Base-by-base conservation (phyloP, 2,113 vertebrate species). In the Synchiropus splendidus region DNA sequence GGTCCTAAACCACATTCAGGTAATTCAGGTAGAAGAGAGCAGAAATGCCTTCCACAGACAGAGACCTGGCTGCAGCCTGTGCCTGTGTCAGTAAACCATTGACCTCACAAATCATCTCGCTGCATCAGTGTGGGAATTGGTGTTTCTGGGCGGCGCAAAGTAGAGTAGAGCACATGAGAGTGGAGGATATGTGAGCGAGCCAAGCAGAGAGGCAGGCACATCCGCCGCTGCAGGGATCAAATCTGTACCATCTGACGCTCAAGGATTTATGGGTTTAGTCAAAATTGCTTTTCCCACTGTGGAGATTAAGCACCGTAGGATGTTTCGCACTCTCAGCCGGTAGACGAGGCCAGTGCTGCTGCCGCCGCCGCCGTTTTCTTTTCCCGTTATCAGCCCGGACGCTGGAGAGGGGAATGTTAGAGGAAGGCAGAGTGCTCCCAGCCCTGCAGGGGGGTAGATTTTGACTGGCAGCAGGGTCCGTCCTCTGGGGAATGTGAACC, bases 261-360 rank as follows among this genome's bases (percentile, higher is more conserved):
- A 80, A 76, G 84, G 85, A 87, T 86, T 87, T 86, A 83, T 68
- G 77, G 83, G 81, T 85, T 86, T 86, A 85, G 82, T 78, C 79
- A 77, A 85, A 86, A 87, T 87, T 86, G 84, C 82, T 85, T 86
- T 84, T 82, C 80, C 84, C 74, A 78, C 79, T 71, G 77, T 77
- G 75, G 72, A 83, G 84, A 87, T 87, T 87, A 87, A 85, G 75
- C 69, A 77, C 68, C 70, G 71, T 77, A 76, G 75, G 71, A 80
- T 80, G 80, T 82, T 83, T 78, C 72, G 64, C 36, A n/a, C n/a
- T 54, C 73, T 60, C 70, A 49, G 77, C 61, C 73, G 51, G 40
- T 53, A 70, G 67, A 72, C 63, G 74, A 78, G 57, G 65, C 21
- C 18, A 54, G 61, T 49, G 43, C 39, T 41, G 71, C 68, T 50